Base-by-base conservation (phyloP, 2,797 vertebrate genomes). In the Chloroceryle inda region DNA sequence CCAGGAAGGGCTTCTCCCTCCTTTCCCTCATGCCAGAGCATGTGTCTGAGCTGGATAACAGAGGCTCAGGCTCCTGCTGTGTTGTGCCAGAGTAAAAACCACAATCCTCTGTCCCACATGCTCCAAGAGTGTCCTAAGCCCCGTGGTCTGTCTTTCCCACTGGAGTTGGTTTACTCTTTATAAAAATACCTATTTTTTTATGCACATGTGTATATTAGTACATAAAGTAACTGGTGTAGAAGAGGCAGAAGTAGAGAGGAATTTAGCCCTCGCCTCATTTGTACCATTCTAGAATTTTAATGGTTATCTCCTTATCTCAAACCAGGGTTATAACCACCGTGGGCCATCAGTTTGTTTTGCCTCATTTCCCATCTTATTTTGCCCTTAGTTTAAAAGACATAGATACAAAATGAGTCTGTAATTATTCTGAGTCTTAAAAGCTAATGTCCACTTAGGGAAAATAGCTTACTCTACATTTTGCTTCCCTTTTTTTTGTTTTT, bases 401-500 rank as follows among this genome's bases (percentile, higher is more conserved):
- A 52, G 13, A 4, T 38, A 31, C 29, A 61, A 73, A 79, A 26
- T 23, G 45, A 53, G 74, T 23, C 50, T 86, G 64, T 69, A 56
- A 59, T 88, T 80, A 35, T 14, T 69, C 3, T 62, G 74, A 82
- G 14, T 74, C 49, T 77, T 80, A 77, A 93, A 68, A 92, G 19
- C 37, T 84, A 16, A 69, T 42, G 14, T 68, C 88, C 74, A 14
- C 63, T 38, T 78, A 89, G 92, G 87, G 91, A 77, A 72, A 88
- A 86, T 69, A 96, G 73, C 86, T 96, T 95, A 82, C 58, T 83
- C 67, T 45, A 33, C 72, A 3, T 85, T 84, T 75, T 85, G 74
- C 77, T 86, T 77, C 92, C 85, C 18, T 61, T 62, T 71, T 56
- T 40, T 27, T 35, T 47, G 16, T 27, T 53, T 27, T 35, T 35